Evolutionary conservation across 2,797 vertebrate genomes (phyloP), one percentile per base, ranked within the genome.

Genomic region (Tarsius wallacei): DNA sequence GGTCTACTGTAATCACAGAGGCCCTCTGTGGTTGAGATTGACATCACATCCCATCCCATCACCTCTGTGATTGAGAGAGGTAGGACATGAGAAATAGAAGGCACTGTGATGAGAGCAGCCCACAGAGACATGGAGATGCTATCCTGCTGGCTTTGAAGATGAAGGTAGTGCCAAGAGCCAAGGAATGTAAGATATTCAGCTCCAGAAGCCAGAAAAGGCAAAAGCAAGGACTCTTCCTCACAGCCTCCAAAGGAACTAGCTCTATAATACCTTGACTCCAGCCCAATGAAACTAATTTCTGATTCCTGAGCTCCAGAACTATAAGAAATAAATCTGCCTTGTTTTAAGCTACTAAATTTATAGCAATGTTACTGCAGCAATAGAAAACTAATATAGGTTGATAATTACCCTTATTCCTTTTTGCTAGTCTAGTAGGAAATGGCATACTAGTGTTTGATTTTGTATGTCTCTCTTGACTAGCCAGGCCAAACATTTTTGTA

Each of bases 401-500:
- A 0, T 2, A 42, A 2, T 26, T 10, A 0, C 0, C n/a, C 16
- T 49, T 3, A 0, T 0, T 77, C n/a, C 36, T 21, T 14, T 5
- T 1, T 3, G 24, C 21, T 59, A 0, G 15, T 10, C 51, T 1
- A 21, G 1, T 5, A 53, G 31, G 57, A 47, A 31, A 21, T 0
- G 16, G 13, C 1, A 0, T 1, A 0, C 16, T 19, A 5, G 2
- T 0, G 2, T n/a, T 51, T 71, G 2, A 5, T 7, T 31, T 16
- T 28, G 2, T 36, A 1, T 15, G 28, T 57, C 26, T 26, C 22
- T 31, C 36, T 15, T 0, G 0, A 5, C 63, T 51, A n/a, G 12
- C 26, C 21, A 47, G 24, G n/a, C 31, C 61, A 7, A 12, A 53
- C 7, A 0, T 7, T 26, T 42, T n/a, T 0, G 9, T 31, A 7